These are phyloP conservation scores for Scrobipalpa costella DNA, from an alignment of 2,888 invertebrate genomes.

Conservation along the genomic window DNA sequence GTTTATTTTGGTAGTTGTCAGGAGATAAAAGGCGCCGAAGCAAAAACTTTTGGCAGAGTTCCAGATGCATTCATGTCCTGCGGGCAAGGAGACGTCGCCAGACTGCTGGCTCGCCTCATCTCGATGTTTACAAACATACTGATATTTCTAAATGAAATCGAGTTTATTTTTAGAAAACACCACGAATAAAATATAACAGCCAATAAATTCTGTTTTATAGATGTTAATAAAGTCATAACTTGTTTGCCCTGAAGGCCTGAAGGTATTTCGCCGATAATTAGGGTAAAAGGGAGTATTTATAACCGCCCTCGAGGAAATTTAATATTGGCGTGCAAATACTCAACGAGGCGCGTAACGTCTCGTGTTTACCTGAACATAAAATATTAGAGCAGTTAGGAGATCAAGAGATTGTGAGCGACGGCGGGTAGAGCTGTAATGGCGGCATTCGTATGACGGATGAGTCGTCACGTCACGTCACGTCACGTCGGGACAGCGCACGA, in stretches of 20 bases:
- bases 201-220: neutral
- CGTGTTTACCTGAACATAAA: conserved; percentile 28
- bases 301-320: conserved; percentile 26
- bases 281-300: neutral
- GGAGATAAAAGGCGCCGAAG: conserved; percentile 65
- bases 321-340: conserved; percentile 39
- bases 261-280: neutral
- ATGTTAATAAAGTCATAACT: neutral
- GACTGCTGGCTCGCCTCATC: conserved; percentile 41
- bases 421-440: conserved; percentile 13
- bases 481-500: conserved; percentile 24
- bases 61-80: conserved; percentile 62
- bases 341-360: conserved; percentile 31
- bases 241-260: neutral
- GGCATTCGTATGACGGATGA: conserved; percentile 51
- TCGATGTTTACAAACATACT: conserved; percentile 64
- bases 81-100: conserved; percentile 50
- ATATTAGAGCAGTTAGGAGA: conserved; percentile 34
- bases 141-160: conserved; percentile 42
- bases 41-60: conserved; percentile 58
- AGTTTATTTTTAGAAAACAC: neutral
- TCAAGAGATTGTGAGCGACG: conserved; percentile 14
- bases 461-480: conserved; percentile 30
- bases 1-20: conserved; percentile 62
- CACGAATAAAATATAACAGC: neutral